These are phyloP conservation scores for Onychostoma macrolepis DNA, from an alignment of 2,113 vertebrate genomes.

Conservation along the genomic window DNA sequence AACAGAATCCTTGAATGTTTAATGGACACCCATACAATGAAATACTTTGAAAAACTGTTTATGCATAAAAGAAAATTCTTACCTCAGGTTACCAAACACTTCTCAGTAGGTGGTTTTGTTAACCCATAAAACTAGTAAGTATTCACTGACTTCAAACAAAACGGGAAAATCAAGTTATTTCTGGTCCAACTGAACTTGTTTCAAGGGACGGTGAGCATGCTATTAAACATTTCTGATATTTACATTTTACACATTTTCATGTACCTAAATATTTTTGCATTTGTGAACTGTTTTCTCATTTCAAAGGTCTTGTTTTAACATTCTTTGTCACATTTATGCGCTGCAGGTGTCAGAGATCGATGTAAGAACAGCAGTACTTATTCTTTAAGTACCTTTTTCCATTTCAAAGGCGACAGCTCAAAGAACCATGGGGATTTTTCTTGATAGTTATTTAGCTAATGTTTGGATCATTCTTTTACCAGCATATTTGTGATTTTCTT, in stretches of 20 bases:
- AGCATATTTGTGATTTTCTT: not conserved
- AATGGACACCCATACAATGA: not conserved
- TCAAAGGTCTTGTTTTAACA: slow-evolving; percentile 91
- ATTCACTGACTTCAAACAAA: not conserved
- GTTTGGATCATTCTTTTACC: not conserved
- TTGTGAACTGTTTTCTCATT: slow-evolving; percentile 67
- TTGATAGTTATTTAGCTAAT: slow-evolving; percentile 42
- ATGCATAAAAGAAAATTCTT: not conserved
- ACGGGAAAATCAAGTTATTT: not conserved
- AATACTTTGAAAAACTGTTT: not conserved
- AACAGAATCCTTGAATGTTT: not conserved
- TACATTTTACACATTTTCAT: slow-evolving; percentile 46
- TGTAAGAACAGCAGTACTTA: slow-evolving; percentile 98
- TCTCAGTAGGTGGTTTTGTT: not conserved
- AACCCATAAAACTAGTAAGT: not conserved
- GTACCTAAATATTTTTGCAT: slow-evolving; percentile 55
- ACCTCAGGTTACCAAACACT: too few species aligned
- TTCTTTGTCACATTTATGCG: slow-evolving; percentile 99
- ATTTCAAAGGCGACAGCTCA: slow-evolving; percentile 89
- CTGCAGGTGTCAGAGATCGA: slow-evolving; percentile 99
- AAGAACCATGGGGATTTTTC: slow-evolving; percentile 92
- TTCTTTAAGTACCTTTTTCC: slow-evolving; percentile 97
- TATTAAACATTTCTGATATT: slow-evolving; percentile 14
- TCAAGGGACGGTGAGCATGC: slow-evolving; percentile 22
- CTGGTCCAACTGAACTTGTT: slow-evolving; percentile 11